Conservation (phyloP, 2,113 vertebrate species). For the Chaetodon trifascialis region DNA sequence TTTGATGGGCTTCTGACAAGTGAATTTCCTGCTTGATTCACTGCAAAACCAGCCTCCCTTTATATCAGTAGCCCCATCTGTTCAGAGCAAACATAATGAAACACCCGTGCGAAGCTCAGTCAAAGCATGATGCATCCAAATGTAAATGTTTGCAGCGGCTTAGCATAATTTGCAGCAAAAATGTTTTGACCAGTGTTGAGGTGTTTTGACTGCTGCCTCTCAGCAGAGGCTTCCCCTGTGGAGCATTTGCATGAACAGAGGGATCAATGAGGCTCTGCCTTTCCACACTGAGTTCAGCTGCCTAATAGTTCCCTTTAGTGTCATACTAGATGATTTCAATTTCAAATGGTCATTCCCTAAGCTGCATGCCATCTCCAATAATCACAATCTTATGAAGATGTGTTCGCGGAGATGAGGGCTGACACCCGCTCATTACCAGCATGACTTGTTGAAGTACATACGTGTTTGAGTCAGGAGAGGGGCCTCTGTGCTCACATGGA, state of each 20-base stretch:
- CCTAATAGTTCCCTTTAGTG: slow-evolving; percentile 58
- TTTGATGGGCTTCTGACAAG: slow-evolving; percentile 57
- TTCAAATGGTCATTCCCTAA: slow-evolving; percentile 52
- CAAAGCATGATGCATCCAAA: slow-evolving; percentile 19
- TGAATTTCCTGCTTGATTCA: slow-evolving; percentile 54
- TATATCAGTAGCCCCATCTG: slow-evolving; percentile 54
- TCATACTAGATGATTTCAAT: slow-evolving; percentile 59
- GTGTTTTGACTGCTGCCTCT: slow-evolving; percentile 49
- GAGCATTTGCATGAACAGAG: slow-evolving; percentile 14
- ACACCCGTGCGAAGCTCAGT: slow-evolving; percentile 17
- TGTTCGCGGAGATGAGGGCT: slow-evolving; percentile 20
- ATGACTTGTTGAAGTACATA: slow-evolving; percentile 15
- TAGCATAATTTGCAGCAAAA: slow-evolving; percentile 20
- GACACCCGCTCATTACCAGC: slow-evolving; percentile 49
- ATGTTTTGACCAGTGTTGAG: slow-evolving; percentile 45
- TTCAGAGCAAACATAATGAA: slow-evolving; percentile 48
- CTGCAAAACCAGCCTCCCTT: not conserved
- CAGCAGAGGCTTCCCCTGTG: slow-evolving; percentile 4
- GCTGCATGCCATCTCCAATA: slow-evolving; percentile 47
- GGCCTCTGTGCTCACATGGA: slow-evolving; percentile 2
- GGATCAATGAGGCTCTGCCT: slow-evolving; percentile 35
- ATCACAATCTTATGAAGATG: slow-evolving; percentile 49
- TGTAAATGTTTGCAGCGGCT: slow-evolving; percentile 33
- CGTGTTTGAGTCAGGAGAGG: slow-evolving; percentile 21
- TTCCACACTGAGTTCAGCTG: slow-evolving; percentile 49